Evolutionary conservation across 2,888 invertebrate species (phyloP).

Genomic region (Melanotus villosus): DNA sequence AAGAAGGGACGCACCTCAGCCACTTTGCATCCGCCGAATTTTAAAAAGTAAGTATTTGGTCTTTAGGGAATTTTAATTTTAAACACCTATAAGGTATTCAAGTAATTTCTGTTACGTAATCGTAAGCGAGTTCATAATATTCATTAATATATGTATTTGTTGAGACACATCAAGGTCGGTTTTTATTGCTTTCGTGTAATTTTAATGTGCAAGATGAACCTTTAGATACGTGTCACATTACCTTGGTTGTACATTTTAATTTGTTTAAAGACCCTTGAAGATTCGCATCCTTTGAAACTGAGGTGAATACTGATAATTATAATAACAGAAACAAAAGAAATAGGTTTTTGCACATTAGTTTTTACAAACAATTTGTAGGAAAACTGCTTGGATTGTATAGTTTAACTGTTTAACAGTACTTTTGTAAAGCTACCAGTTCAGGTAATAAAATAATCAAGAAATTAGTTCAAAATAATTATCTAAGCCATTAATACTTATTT

Average conservation of each 20-base stretch:
- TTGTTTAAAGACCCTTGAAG: not conserved
- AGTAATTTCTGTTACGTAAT: not conserved
- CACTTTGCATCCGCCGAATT: slow-evolving; percentile 36
- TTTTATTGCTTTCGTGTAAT: not conserved
- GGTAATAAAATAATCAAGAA: too few species aligned
- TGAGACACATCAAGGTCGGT: not conserved
- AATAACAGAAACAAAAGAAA: too few species aligned
- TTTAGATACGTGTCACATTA: not conserved
- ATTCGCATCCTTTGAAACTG: too few species aligned
- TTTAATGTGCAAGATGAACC: not conserved
- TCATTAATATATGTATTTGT: not conserved
- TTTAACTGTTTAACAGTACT: too few species aligned
- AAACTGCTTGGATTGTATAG: too few species aligned
- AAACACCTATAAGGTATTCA: not conserved
- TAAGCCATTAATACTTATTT: too few species aligned
- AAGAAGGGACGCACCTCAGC: slow-evolving; percentile 1
- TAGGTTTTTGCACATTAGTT: too few species aligned
- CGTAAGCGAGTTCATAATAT: not conserved
- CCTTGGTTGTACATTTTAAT: not conserved
- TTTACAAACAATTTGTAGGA: too few species aligned
- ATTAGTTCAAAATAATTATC: too few species aligned
- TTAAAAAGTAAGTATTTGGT: slow-evolving; percentile 30
- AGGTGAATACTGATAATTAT: too few species aligned
- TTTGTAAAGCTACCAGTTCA: too few species aligned
- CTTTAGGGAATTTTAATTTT: not conserved